Evolutionary conservation across 35 echinoderm and acorn worm species (phyloP), one percentile per base, ranked within the genome.

Genomic region (Ptychodera flava): DNA sequence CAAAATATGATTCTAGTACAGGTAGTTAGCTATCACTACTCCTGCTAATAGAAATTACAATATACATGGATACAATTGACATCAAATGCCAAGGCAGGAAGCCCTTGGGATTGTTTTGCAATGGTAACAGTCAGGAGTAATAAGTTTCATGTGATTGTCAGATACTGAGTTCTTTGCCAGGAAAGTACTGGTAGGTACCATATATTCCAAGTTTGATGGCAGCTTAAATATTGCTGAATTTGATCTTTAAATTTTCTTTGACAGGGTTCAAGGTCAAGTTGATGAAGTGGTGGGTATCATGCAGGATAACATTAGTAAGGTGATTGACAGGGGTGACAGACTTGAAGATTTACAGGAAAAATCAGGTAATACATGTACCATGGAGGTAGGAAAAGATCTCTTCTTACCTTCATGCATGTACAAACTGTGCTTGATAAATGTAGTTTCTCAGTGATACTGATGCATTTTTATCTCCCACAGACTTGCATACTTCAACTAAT

Each of bases 271-370:
- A 80, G 38, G 89, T 0, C 88, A 94, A 76, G 96, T 99, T 28
- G 92, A 99, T 88, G 92, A 99, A 76, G 96, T 99, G 16, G 82
- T 94, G 31, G 96, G 88, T 28, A 84, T 99, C 1, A 99, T 99
- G 96, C 88, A 90, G 28, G 85, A 94, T 33, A 99, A 99, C 33
- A 90, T 99, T 28, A 90, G 86, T 32, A 99, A 94, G 76, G 96
- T 99, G 0, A 32, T 99, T 22, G 92, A 99, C 33, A 82, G 96
- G 92, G 96, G 96, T 92, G 96, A 99, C 33, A 94, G 79, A 82
- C 64, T 99, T 22, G 96, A 99, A 16, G 93, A 99, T 77, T 85
- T 99, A 34, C 91, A 99, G 82, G 96, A 99, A 32, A 99, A 99
- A 90, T 94, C 96, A 92, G 96, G 96, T 94, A 78, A 79, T 81